Conservation (phyloP, 2,113 vertebrate species). For the Dicrurus megarhynchus region DNA sequence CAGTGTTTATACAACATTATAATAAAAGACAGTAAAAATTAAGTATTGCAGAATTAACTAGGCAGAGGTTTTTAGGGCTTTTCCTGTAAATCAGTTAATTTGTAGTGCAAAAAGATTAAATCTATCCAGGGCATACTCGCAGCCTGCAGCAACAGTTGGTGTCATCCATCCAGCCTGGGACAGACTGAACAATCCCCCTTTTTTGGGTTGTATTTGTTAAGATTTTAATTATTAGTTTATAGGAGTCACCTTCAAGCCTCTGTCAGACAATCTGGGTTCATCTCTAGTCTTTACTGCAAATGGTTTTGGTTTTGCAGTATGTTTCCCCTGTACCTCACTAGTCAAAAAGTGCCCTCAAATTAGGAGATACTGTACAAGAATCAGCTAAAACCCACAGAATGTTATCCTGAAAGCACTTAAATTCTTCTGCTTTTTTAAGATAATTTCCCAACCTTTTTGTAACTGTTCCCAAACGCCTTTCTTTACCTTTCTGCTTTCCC, state of each 20-base stretch:
- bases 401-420: not conserved
- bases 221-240: not conserved
- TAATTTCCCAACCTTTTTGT: not conserved
- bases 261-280: not conserved
- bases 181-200: not conserved
- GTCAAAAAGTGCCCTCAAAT: not conserved
- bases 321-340: not conserved
- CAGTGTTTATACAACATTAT: not conserved
- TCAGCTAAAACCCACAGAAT: not conserved
- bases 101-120: not conserved
- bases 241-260: not conserved
- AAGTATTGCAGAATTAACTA: not conserved
- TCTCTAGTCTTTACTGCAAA: not conserved
- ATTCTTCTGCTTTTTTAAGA: not conserved
- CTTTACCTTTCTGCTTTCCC: not conserved
- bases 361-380: not conserved
- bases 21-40: not conserved
- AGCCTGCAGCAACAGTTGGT: not conserved
- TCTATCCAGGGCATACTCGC: not conserved
- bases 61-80: not conserved
- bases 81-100: not conserved
- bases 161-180: not conserved
- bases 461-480: not conserved
- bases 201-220: not conserved
- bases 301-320: rapidly evolving